phyloP scores from a whole-genome alignment of 2,113 vertebrate species.

The Melanocharis versteri region DNA sequence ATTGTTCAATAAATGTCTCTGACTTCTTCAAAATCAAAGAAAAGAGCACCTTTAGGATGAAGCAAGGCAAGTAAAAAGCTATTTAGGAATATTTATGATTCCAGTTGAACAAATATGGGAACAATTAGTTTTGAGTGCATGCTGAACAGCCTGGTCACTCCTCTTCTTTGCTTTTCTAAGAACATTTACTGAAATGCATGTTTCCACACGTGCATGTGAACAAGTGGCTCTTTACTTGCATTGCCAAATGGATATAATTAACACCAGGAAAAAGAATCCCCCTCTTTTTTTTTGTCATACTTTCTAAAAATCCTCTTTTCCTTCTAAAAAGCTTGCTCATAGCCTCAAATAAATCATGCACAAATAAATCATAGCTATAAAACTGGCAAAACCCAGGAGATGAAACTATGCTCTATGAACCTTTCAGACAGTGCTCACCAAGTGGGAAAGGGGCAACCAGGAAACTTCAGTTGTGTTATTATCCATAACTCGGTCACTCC shows the following conservation, averaged over 20 bases:
- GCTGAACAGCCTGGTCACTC: neutral
- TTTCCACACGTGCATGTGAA: neutral
- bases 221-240: neutral
- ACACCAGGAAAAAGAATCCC: fast-evolving
- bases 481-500: neutral
- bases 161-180: neutral
- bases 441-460: neutral
- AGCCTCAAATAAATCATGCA: neutral
- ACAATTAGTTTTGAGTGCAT: neutral
- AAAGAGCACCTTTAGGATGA: neutral
- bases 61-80: neutral
- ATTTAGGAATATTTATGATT: neutral
- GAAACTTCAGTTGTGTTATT: neutral
- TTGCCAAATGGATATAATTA: neutral
- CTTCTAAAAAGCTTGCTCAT: neutral
- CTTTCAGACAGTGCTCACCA: neutral
- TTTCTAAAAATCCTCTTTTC: neutral
- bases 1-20: neutral
- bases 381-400: neutral
- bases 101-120: neutral
- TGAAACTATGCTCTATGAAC: neutral
- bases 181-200: neutral
- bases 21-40: neutral
- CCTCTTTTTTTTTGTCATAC: neutral
- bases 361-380: neutral